Evolutionary conservation across 2,888 invertebrate species (phyloP).

Genomic region (Strigamia maritima): DNA sequence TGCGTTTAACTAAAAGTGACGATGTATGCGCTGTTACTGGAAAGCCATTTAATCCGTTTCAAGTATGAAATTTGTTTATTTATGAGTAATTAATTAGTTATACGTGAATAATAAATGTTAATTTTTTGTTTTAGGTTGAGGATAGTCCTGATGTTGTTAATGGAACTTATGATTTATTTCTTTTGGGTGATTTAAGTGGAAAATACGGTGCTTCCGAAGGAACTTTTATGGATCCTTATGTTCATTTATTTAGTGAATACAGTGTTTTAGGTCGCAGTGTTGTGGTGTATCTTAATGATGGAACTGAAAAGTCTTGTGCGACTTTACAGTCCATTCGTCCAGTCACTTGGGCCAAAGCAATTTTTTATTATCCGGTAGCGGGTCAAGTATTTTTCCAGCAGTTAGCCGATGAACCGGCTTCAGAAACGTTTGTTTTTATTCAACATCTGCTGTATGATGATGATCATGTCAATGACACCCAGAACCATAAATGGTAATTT

Average conservation of each 20-base stretch:
- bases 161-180: slow-evolving; percentile 68
- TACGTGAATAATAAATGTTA: not conserved
- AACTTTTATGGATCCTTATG: slow-evolving; percentile 63
- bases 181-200: slow-evolving; percentile 78
- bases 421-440: slow-evolving; percentile 78
- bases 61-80: not conserved
- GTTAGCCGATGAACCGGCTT: slow-evolving; percentile 71
- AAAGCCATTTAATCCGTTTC: not conserved
- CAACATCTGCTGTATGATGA: slow-evolving; percentile 85
- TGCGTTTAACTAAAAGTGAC: not conserved
- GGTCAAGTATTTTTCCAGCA: slow-evolving; percentile 76
- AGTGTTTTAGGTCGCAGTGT: slow-evolving; percentile 78
- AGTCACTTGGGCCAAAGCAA: slow-evolving; percentile 73
- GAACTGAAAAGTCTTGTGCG: slow-evolving; percentile 54
- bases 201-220: slow-evolving; percentile 66
- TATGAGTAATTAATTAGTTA: not conserved
- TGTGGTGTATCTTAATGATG: slow-evolving; percentile 63
- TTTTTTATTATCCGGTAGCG: slow-evolving; percentile 82
- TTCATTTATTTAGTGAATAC: slow-evolving; percentile 74
- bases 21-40: not conserved
- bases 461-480: slow-evolving; percentile 60
- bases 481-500: slow-evolving; percentile 69
- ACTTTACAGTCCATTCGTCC: slow-evolving; percentile 54
- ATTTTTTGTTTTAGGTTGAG: not conserved
- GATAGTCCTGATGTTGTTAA: not conserved